Conservation (phyloP, 2,888 invertebrate genomes). For the Pasiphila rectangulata region DNA sequence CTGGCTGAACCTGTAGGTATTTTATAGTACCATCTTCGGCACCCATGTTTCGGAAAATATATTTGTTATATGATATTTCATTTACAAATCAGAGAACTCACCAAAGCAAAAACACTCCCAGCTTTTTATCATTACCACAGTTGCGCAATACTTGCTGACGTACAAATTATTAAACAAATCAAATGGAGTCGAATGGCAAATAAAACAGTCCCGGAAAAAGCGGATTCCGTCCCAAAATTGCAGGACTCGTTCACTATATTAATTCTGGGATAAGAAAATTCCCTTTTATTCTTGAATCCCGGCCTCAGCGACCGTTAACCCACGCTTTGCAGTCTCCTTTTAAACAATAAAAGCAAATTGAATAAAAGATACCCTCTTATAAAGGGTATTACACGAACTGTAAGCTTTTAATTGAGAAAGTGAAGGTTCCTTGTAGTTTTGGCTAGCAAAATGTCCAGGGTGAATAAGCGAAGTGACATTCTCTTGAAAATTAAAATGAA, state of each 20-base stretch:
- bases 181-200: conserved; percentile 38
- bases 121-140: conserved; percentile 4
- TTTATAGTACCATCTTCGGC: too few relatives aligned
- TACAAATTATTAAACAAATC: conserved; percentile 34
- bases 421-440: conserved; percentile 40
- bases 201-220: conserved; percentile 38
- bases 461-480: too few relatives aligned
- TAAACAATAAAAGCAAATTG: conserved; percentile 62
- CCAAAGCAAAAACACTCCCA: neutral
- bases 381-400: conserved; percentile 44
- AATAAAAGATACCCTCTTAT: conserved; percentile 47
- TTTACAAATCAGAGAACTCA: neutral
- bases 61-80: too few relatives aligned
- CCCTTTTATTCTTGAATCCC: conserved; percentile 43
- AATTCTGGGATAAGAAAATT: conserved; percentile 49
- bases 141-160: conserved; percentile 7
- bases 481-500: too few relatives aligned
- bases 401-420: conserved; percentile 48
- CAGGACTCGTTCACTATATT: conserved; percentile 51
- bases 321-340: conserved; percentile 53
- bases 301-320: conserved; percentile 45
- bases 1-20: too few relatives aligned
- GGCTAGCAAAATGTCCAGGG: conserved; percentile 28
- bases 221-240: conserved; percentile 43
- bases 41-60: too few relatives aligned